phyloP scores from a whole-genome alignment of 2,113 vertebrate genomes.

The Dendrocopos noguchii region DNA sequence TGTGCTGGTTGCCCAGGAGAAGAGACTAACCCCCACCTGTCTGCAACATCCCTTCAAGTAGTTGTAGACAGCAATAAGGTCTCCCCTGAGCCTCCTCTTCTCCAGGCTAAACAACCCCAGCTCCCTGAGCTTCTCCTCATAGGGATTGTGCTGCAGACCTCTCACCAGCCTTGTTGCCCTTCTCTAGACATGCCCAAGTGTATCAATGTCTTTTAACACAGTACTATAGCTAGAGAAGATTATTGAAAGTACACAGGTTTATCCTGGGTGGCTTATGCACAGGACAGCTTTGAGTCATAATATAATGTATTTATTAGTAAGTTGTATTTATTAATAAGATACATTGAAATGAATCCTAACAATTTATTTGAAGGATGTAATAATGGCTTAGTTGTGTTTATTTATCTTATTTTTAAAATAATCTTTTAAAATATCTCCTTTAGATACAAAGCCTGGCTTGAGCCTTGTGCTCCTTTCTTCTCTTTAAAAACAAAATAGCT shows the following conservation, averaged over 20 bases:
- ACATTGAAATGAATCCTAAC: neutral
- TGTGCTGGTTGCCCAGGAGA: no score
- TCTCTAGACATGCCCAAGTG: no score
- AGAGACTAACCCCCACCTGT: no score
- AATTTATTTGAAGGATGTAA: neutral
- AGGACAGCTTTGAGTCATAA: neutral
- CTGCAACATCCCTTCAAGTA: no score
- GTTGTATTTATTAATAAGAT: neutral
- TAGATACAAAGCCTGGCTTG: neutral
- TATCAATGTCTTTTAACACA: neutral
- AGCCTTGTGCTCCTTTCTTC: neutral
- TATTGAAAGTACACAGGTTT: neutral
- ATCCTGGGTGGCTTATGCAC: neutral
- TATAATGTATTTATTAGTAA: neutral
- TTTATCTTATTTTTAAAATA: neutral
- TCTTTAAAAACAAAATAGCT: neutral
- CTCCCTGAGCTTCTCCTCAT: no score
- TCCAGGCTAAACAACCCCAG: no score
- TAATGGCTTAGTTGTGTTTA: neutral
- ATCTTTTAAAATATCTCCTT: rapidly evolving
- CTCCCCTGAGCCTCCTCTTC: no score
- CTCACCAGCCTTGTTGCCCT: no score
- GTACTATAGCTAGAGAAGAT: neutral
- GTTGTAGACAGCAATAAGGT: no score
- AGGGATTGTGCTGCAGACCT: no score